Conservation (phyloP, 2,797 vertebrate genomes). For the Tapirus indicus region DNA sequence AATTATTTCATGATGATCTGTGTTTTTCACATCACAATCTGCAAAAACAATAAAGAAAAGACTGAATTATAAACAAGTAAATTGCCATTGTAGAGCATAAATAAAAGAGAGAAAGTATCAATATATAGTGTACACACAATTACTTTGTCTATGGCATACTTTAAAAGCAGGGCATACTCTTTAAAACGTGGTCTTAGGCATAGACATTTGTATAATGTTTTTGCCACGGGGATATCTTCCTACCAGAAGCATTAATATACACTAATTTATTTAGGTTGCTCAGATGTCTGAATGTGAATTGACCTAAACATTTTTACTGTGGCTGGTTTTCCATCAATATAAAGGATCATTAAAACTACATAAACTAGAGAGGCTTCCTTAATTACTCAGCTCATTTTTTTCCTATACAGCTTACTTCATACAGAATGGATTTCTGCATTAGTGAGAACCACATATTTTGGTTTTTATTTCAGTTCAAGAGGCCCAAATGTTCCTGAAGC, state of each 20-base stretch:
- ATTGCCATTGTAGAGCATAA: neutral
- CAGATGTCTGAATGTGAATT: neutral
- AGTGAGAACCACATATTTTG: neutral
- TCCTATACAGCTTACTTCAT: neutral
- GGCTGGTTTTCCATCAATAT: slow-evolving; percentile 6
- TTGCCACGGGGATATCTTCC: slow-evolving; percentile 5
- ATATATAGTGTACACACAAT: neutral
- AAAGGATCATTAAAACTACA: slow-evolving; percentile 21
- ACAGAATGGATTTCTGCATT: neutral
- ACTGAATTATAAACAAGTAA: neutral
- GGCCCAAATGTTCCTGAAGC: neutral
- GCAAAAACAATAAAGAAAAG: slow-evolving; percentile 32
- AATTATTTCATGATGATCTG: neutral
- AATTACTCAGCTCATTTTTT: slow-evolving; percentile 3
- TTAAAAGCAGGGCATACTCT: neutral
- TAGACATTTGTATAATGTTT: neutral
- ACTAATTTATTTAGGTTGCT: slow-evolving; percentile 34
- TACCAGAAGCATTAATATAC: neutral
- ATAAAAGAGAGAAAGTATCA: neutral
- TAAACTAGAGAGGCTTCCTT: neutral
- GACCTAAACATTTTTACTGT: neutral
- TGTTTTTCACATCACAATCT: slow-evolving; percentile 16
- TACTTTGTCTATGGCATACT: neutral
- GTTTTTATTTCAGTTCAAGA: neutral
- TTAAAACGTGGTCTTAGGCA: slow-evolving; percentile 26